These are phyloP conservation scores for Tautogolabrus adspersus DNA, from an alignment of 2,113 vertebrate genomes.

Conservation along the genomic window DNA sequence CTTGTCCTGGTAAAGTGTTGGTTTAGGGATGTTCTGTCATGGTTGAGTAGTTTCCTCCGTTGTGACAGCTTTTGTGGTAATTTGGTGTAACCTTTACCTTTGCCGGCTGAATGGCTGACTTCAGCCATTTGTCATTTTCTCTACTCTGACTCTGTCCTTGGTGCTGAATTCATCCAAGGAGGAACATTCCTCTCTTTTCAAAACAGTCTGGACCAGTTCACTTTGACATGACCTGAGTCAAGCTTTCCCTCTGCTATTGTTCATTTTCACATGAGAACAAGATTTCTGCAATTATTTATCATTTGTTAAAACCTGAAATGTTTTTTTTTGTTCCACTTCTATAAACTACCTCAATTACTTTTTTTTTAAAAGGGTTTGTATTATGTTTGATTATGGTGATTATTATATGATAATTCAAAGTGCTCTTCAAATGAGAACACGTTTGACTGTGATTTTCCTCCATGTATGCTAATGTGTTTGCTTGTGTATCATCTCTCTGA, in stretches of 20 bases:
- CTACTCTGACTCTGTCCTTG: constrained; percentile 59
- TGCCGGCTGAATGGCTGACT: constrained; percentile 4
- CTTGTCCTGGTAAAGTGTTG: neutral
- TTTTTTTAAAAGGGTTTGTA: neutral
- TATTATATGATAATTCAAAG: neutral
- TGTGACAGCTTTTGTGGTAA: neutral
- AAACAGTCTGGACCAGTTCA: constrained; percentile 5
- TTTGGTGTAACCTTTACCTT: neutral
- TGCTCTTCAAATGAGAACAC: neutral
- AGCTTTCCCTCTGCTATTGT: neutral
- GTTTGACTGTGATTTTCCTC: neutral
- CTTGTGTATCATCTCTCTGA: neutral
- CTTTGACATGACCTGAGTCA: neutral
- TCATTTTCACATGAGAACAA: neutral
- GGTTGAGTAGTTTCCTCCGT: neutral
- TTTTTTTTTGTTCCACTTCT: neutral
- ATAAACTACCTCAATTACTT: neutral
- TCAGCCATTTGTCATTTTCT: constrained; percentile 5
- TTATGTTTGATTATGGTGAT: neutral
- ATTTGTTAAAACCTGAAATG: neutral
- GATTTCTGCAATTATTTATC: neutral
- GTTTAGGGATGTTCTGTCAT: neutral
- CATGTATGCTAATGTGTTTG: neutral
- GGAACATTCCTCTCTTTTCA: constrained; percentile 7
- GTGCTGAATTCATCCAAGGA: constrained; percentile 64